A percentile compares a stretch with the other conserved stretches of the same genome.
Evolutionary conservation across 1,140 invertebrate species (phyloP).

Genomic region (Micrasema minimum): DNA sequence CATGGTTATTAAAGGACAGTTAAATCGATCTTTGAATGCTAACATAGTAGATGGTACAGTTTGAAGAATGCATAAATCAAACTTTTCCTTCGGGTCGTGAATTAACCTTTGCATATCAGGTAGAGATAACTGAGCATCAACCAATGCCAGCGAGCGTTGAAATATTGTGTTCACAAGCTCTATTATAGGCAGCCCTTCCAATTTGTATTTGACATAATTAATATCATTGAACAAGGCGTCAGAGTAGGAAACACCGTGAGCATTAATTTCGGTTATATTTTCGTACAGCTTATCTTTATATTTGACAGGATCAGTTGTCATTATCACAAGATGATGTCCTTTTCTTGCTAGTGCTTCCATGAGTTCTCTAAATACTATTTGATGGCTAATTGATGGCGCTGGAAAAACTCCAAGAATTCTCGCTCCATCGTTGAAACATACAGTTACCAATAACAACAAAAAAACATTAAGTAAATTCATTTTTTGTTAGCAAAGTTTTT

Average conservation of each 20-base stretch:
- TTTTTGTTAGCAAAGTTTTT: no score
- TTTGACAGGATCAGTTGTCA: slow-evolving; percentile 59
- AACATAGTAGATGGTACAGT: slow-evolving; percentile 49
- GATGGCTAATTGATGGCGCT: slow-evolving; percentile 68
- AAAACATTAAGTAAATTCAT: no score
- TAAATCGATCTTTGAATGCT: slow-evolving; percentile 58
- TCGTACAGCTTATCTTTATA: slow-evolving; percentile 50
- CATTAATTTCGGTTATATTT: slow-evolving; percentile 60
- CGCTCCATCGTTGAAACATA: no score
- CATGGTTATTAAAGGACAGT: slow-evolving; percentile 59
- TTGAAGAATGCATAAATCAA: slow-evolving; percentile 59
- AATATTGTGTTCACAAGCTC: slow-evolving; percentile 52
- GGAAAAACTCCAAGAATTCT: slow-evolving; percentile 67
- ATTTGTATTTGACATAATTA: slow-evolving; percentile 14
- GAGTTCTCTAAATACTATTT: slow-evolving; percentile 64
- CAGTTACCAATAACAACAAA: no score
- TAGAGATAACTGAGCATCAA: slow-evolving; percentile 52
- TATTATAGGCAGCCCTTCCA: slow-evolving; percentile 18
- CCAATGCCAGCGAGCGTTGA: slow-evolving; percentile 16
- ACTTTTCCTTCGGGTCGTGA: slow-evolving; percentile 54
- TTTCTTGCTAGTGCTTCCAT: slow-evolving; percentile 60
- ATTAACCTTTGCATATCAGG: slow-evolving; percentile 55
- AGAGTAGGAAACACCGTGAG: slow-evolving; percentile 57
- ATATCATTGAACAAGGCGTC: slow-evolving; percentile 44
- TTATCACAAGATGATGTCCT: slow-evolving; percentile 64